These are phyloP conservation scores for Mongoloraphidia duomilia DNA, from an alignment of 2,888 invertebrate genomes.

Conservation along the genomic window DNA sequence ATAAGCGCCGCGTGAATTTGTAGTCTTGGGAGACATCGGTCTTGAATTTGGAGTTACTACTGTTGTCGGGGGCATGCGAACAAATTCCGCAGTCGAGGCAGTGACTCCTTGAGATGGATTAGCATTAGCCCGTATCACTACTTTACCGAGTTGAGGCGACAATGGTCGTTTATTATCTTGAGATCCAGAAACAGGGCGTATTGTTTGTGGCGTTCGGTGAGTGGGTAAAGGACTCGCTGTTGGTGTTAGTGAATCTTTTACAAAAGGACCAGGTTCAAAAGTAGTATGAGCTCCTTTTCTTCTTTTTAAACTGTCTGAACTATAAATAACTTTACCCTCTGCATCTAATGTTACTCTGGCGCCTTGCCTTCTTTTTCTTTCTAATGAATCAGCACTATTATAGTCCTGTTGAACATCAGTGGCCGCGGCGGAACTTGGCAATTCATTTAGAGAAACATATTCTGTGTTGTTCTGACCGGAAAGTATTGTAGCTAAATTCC, in stretches of 20 bases:
- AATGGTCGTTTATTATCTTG: slow-evolving; percentile 30
- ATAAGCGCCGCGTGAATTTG: slow-evolving; percentile 41
- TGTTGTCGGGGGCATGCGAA: slow-evolving; percentile 43
- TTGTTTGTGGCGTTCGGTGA: slow-evolving; percentile 28
- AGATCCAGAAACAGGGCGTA: slow-evolving; percentile 27
- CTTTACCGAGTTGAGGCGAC: slow-evolving; percentile 50
- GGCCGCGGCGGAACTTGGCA: slow-evolving; percentile 33
- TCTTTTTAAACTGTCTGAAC: slow-evolving; percentile 69
- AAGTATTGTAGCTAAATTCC: slow-evolving; percentile 42
- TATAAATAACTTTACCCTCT: slow-evolving; percentile 76
- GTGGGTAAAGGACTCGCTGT: slow-evolving; percentile 35
- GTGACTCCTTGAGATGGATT: slow-evolving; percentile 22
- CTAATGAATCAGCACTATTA: slow-evolving; percentile 32
- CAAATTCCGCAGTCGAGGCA: slow-evolving; percentile 35
- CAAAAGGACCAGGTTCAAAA: slow-evolving; percentile 77
- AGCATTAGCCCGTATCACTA: slow-evolving; percentile 26
- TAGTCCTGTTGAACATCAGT: slow-evolving; percentile 9
- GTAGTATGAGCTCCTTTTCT: slow-evolving; percentile 71
- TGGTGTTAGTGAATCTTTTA: slow-evolving; percentile 38
- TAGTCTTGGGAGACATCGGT: slow-evolving; percentile 30
- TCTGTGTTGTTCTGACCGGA: slow-evolving; percentile 55
- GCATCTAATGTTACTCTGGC: slow-evolving; percentile 72
- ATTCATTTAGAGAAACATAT: slow-evolving; percentile 67
- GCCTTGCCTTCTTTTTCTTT: slow-evolving; percentile 44
- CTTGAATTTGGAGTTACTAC: slow-evolving; percentile 42